These are phyloP conservation scores for Diplazon laetatorius DNA, from an alignment of 2,888 invertebrate genomes.

Conservation along the genomic window DNA sequence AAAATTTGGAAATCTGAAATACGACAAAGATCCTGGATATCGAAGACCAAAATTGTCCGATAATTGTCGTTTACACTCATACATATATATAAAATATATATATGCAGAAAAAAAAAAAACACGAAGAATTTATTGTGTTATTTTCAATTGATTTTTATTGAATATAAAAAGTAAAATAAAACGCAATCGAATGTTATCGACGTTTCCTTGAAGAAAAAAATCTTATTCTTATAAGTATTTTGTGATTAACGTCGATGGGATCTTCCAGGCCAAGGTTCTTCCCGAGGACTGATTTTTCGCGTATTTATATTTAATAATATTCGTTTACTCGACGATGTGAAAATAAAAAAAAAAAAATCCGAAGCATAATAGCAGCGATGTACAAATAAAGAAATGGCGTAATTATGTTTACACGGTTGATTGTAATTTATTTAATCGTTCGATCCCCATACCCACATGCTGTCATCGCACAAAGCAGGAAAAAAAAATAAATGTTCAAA, in stretches of 20 bases:
- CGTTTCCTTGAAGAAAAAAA: not conserved
- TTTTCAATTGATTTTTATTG: not conserved
- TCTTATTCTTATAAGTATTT: not conserved
- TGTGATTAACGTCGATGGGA: not conserved
- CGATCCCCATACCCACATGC: not conserved
- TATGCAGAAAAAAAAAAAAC: not conserved
- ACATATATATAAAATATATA: no score
- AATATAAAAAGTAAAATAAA: not conserved
- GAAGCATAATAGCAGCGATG: slow-evolving; percentile 53
- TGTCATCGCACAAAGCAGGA: no score
- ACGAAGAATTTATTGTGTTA: not conserved
- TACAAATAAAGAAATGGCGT: slow-evolving; percentile 61
- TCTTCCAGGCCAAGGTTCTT: not conserved
- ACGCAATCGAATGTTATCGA: not conserved
- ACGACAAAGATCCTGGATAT: no score
- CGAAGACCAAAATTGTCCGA: no score
- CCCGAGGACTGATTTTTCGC: slow-evolving; percentile 51
- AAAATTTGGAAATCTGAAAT: no score
- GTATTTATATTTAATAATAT: slow-evolving; percentile 47
- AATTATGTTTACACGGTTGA: slow-evolving; percentile 50
- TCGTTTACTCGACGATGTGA: slow-evolving; percentile 45
- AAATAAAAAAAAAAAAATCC: slow-evolving; percentile 38
- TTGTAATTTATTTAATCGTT: not conserved
- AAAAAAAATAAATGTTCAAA: no score
- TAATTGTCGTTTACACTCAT: no score